phyloP scores from a whole-genome alignment of 2,113 vertebrate species.

The Arvicanthis niloticus region DNA sequence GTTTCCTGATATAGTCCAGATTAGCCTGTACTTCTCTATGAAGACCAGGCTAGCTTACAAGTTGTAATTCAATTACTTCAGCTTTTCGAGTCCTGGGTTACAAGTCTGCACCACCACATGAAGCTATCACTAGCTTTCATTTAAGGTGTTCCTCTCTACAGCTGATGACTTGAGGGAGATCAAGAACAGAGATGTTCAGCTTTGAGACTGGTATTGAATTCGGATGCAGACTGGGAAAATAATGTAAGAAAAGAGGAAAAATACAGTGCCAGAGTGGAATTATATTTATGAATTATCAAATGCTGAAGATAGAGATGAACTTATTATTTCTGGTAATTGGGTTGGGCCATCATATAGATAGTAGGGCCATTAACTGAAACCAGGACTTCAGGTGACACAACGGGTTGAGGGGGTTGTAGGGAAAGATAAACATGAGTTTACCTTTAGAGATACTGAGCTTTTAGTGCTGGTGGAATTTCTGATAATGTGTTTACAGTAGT shows the following conservation, averaged over 20 bases:
- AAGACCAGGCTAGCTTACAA: no score
- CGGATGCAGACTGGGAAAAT: background rate
- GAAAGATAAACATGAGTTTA: background rate
- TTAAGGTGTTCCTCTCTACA: background rate
- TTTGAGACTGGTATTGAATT: slow-evolving; percentile 28
- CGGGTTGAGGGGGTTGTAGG: background rate
- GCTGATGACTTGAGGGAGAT: background rate
- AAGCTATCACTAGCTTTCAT: background rate
- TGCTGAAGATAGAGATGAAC: background rate
- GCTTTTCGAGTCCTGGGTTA: background rate
- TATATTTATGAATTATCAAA: background rate
- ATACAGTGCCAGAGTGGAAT: background rate
- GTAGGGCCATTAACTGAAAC: background rate
- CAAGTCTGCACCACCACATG: background rate
- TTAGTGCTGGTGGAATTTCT: background rate
- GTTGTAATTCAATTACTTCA: background rate
- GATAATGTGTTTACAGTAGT: background rate
- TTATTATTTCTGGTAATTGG: background rate
- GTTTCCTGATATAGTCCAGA: background rate
- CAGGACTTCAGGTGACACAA: background rate
- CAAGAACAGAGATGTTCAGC: background rate
- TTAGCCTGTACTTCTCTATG: background rate
- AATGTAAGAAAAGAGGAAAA: background rate
- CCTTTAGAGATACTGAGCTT: background rate
- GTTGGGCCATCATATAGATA: background rate